Evolutionary conservation across 2,113 vertebrate genomes (phyloP), one percentile per base, ranked within the genome.

Genomic region (Eretmodus cyanostictus): DNA sequence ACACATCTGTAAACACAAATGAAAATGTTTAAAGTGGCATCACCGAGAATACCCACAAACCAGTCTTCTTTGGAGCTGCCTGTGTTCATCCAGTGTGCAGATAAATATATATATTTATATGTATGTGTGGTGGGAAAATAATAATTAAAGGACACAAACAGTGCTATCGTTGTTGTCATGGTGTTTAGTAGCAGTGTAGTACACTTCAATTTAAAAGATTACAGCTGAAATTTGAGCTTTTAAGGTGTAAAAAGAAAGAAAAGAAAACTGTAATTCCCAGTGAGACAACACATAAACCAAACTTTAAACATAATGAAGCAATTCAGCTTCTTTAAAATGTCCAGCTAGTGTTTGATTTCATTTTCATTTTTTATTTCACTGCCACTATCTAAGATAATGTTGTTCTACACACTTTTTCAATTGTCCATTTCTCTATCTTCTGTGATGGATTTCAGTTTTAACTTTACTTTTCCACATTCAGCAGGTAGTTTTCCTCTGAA

Each of bases 131-230:
- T 47, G 24, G 16, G 24, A 27, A 27, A 45, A 45, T 7, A 73
- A 27, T 16, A 45, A 45, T 17, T 45, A 27, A 27, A 45, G 8
- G 68, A 45, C 14, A 0, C 22, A 16, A 73, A 45, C 38, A 73
- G n/a, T 24, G n/a, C n/a, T 27, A 1, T 10, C 0, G 4, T 42
- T 27, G 2, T 24, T 3, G 3, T 42, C 66, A 10, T 27, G 38
- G 8, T 45, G 38, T 73, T 45, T 45, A 45, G 13, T 45, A 27
- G 38, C n/a, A 71, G 3, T 14, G 19, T 22, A 40, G 36, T 68
- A 9, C 36, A 40, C 12, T 42, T 71, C 22, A 42, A 42, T 71
- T 24, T 71, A 42, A 71, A 42, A 71, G 36, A 1, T 40, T 42
- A 14, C n/a, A 71, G 66, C n/a, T 40, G n/a, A 42, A 24, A 22